Evolutionary conservation across 2,797 vertebrate genomes (phyloP).

Genomic region (Pangasius krempfi): DNA sequence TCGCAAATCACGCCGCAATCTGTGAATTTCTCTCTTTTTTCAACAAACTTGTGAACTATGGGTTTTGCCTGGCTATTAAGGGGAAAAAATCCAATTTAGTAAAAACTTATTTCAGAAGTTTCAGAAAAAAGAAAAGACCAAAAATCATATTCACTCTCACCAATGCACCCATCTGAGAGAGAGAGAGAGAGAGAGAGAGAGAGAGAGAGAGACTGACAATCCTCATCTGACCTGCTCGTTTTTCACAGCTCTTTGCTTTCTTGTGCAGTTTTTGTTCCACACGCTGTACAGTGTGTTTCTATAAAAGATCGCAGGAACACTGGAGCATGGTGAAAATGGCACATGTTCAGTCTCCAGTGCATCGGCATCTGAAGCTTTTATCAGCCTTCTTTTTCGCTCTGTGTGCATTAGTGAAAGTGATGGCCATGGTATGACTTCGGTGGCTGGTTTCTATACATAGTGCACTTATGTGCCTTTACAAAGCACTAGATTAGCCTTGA

Average conservation of each 20-base stretch:
- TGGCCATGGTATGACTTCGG: too few relatives aligned
- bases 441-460: background rate
- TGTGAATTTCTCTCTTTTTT: too few relatives aligned
- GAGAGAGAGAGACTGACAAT: background rate
- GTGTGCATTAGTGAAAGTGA: too few relatives aligned
- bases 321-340: background rate
- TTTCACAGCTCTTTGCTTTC: background rate
- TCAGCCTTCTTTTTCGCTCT: too few relatives aligned
- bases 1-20: too few relatives aligned
- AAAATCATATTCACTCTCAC: too few relatives aligned
- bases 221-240: background rate
- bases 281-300: background rate
- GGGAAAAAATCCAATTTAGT: too few relatives aligned
- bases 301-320: background rate
- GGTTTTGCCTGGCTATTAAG: too few relatives aligned
- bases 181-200: background rate
- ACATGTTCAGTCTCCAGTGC: background rate
- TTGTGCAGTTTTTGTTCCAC: background rate
- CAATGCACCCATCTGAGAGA: background rate
- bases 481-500: background rate
- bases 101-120: too few relatives aligned
- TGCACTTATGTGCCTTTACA: background rate
- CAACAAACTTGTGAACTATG: too few relatives aligned
- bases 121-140: background rate
- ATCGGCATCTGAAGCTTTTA: too few relatives aligned